Percentiles rank a stretch among this genome's conserved stretches.
phyloP scores from a whole-genome alignment of 2,797 vertebrate species.

The Chaunax sp. region DNA sequence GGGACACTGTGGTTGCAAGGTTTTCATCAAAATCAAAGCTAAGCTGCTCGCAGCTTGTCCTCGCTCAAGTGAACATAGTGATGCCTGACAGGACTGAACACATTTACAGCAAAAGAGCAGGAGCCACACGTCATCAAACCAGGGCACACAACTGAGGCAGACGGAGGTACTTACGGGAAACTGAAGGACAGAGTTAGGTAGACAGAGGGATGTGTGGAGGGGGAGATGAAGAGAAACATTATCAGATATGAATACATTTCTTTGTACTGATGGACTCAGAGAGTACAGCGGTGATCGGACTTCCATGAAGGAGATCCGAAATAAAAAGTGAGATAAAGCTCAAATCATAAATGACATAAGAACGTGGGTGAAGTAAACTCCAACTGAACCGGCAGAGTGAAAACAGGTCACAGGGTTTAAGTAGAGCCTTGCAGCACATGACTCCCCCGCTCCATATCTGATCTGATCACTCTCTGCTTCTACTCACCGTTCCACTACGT shows the following conservation, averaged over 20 bases:
- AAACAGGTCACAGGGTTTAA: background rate
- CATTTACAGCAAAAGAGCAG: slow-evolving; percentile 15
- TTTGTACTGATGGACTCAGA: too few species aligned
- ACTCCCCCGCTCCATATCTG: too few species aligned
- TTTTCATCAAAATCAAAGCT: background rate
- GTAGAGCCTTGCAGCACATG: background rate
- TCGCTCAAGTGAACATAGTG: slow-evolving; percentile 3
- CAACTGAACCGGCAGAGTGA: slow-evolving; percentile 16
- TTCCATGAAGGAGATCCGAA: too few species aligned
- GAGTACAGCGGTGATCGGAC: too few species aligned
- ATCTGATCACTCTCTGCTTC: too few species aligned
- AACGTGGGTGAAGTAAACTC: slow-evolving; percentile 2
- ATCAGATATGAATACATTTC: slow-evolving; percentile 35
- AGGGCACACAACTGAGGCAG: slow-evolving; percentile 38
- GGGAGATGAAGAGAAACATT: slow-evolving; percentile 65
- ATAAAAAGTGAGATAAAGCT: too few species aligned
- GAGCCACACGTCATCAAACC: slow-evolving; percentile 34
- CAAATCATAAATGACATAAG: background rate
- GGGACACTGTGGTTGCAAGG: background rate
- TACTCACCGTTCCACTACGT: slow-evolving; percentile 94
- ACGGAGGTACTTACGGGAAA: slow-evolving; percentile 84
- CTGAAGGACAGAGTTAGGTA: slow-evolving; percentile 76
- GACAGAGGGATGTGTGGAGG: slow-evolving; percentile 64
- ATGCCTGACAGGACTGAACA: background rate
- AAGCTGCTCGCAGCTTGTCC: background rate